Conservation (phyloP, 2,113 vertebrate genomes). For the Eulemur rufifrons region DNA sequence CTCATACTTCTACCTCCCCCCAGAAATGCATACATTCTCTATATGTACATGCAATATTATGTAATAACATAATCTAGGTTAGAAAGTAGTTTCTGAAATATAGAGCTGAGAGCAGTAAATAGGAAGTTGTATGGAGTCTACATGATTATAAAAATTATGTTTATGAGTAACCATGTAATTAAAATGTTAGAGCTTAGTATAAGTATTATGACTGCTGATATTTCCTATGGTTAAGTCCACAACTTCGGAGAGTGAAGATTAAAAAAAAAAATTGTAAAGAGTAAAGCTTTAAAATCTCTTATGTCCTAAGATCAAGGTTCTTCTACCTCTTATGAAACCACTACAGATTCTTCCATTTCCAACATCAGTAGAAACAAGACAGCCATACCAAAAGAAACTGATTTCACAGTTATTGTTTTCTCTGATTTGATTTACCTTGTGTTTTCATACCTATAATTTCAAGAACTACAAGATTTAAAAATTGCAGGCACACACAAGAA, state of each 20-base stretch:
- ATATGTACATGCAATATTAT: neutral
- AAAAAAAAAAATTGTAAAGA: neutral
- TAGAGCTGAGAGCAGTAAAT: neutral
- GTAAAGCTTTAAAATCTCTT: conserved; percentile 35
- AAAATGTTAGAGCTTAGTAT: neutral
- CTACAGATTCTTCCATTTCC: conserved; percentile 68
- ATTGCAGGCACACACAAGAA: conserved; percentile 75
- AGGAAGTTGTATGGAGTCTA: neutral
- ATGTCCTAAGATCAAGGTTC: conserved; percentile 22
- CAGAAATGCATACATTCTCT: neutral
- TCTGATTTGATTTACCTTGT: conserved; percentile 79
- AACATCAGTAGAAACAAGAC: conserved; percentile 66
- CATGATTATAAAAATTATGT: neutral
- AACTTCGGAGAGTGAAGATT: neutral
- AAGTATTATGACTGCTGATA: neutral
- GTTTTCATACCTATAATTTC: conserved; percentile 82
- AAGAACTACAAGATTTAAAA: conserved; percentile 74
- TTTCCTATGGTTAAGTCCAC: neutral
- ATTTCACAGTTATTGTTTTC: conserved; percentile 79
- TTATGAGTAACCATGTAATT: neutral
- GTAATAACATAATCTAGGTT: accelerated
- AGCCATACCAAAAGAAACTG: conserved; percentile 72
- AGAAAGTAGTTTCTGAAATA: neutral
- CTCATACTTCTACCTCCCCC: neutral
- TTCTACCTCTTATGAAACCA: conserved; percentile 56